Conservation (phyloP, 2,888 invertebrate species). For the Bellardia bayeri region DNA sequence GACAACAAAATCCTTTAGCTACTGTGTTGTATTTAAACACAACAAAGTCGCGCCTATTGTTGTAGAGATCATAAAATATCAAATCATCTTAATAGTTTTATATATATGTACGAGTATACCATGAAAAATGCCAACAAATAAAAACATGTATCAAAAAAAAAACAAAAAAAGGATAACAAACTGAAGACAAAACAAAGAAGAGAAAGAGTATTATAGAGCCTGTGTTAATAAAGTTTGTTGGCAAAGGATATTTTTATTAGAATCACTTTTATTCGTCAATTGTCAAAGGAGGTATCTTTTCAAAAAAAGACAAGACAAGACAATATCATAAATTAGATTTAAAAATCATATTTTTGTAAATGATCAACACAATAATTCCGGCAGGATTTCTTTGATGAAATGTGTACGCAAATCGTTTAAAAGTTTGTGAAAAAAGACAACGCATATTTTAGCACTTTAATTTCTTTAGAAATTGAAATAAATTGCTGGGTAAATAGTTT, state of each 20-base stretch:
- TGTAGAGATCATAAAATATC: conserved; percentile 60
- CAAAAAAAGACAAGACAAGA: conserved; percentile 18
- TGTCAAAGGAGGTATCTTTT: conserved; percentile 62
- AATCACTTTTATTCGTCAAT: conserved; percentile 68
- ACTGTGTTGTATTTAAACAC: conserved; percentile 32
- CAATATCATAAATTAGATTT: conserved; percentile 70
- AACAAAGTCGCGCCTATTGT: conserved; percentile 72
- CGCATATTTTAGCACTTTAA: conserved; percentile 64
- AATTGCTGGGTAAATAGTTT: conserved; percentile 34
- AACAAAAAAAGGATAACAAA: conserved; percentile 71
- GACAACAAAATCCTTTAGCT: conserved; percentile 62
- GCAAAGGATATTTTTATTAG: conserved; percentile 67
- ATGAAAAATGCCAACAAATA: conserved; percentile 64
- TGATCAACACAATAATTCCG: conserved; percentile 67
- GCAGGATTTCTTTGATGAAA: conserved; percentile 27
- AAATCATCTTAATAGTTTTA: conserved; percentile 59
- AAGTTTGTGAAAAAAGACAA: conserved; percentile 1
- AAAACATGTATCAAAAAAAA: conserved; percentile 60
- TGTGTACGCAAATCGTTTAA: background rate
- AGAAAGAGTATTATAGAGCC: conserved; percentile 58
- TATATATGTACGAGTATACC: conserved; percentile 32
- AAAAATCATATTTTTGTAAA: conserved; percentile 69
- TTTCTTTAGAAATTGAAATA: conserved; percentile 1
- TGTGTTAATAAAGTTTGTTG: conserved; percentile 51
- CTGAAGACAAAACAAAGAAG: conserved; percentile 31